Evolutionary conservation across 2,888 invertebrate species (phyloP).

Genomic region (Eremobia ochroleuca): DNA sequence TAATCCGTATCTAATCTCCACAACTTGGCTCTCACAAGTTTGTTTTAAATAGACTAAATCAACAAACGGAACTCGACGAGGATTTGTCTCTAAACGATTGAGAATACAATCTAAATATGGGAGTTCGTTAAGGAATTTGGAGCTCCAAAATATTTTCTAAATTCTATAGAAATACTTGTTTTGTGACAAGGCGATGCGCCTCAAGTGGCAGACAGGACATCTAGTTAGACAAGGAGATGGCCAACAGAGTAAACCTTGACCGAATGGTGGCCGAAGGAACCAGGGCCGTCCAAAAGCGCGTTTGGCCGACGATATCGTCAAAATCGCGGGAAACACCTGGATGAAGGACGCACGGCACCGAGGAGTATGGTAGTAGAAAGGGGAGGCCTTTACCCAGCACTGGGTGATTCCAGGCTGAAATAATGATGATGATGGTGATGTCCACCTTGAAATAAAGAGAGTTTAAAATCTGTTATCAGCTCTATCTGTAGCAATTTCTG

Average conservation of each 20-base stretch:
- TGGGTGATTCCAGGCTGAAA: too few relatives aligned
- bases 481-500: background rate
- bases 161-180: conserved; percentile 18
- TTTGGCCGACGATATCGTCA: too few relatives aligned
- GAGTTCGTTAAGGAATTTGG: conserved; percentile 31
- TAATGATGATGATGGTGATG: background rate
- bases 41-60: conserved; percentile 67
- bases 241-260: too few relatives aligned
- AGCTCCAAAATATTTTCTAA: conserved; percentile 29
- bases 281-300: too few relatives aligned
- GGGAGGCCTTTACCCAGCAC: too few relatives aligned
- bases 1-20: conserved; percentile 55
- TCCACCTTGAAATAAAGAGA: background rate
- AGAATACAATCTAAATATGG: conserved; percentile 56
- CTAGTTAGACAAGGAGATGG: too few relatives aligned
- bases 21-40: conserved; percentile 42
- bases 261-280: too few relatives aligned
- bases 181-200: background rate
- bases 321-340: too few relatives aligned
- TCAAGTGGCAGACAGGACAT: too few relatives aligned
- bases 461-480: background rate
- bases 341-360: too few relatives aligned
- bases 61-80: conserved; percentile 61
- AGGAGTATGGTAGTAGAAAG: too few relatives aligned
- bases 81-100: conserved; percentile 56